phyloP scores from a whole-genome alignment of 2,113 vertebrate genomes.

The Halichoeres trimaculatus region DNA sequence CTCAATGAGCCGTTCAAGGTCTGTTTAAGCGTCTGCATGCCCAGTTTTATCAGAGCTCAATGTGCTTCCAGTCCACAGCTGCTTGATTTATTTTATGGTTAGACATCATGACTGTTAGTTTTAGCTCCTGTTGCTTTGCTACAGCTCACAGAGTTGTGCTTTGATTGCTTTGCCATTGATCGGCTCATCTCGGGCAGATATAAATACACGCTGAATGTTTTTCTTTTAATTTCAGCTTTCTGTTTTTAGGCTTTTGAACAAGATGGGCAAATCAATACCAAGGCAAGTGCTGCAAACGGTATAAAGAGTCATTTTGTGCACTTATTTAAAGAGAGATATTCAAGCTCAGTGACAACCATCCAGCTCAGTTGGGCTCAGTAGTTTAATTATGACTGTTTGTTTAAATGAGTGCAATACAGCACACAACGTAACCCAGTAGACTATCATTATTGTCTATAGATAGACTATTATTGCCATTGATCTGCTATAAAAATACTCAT shows the following conservation, averaged over 20 bases:
- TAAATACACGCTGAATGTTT: background rate
- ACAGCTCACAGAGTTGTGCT: constrained; percentile 7
- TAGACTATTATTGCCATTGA: too few relatives aligned
- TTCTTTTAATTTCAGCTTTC: constrained; percentile 12
- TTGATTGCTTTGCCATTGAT: constrained; percentile 5
- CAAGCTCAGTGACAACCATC: too few relatives aligned
- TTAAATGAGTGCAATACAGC: too few relatives aligned
- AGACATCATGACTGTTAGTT: constrained; percentile 9
- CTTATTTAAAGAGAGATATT: background rate
- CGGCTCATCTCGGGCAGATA: constrained; percentile 7
- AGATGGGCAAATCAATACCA: background rate
- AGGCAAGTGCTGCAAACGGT: background rate
- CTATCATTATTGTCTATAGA: too few relatives aligned
- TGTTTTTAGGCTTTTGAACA: background rate
- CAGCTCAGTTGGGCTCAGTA: too few relatives aligned
- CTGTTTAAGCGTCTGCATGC: constrained; percentile 36
- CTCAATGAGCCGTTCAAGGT: constrained; percentile 48
- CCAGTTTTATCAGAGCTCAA: background rate
- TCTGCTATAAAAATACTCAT: background rate
- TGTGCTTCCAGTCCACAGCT: constrained; percentile 3
- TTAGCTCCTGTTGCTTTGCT: constrained; percentile 26
- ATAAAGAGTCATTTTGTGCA: background rate
- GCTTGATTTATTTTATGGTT: background rate
- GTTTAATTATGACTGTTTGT: background rate
- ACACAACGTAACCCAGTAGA: too few relatives aligned